phyloP scores from a whole-genome alignment of 2,888 invertebrate species.

The Chaetoderma sp. region DNA sequence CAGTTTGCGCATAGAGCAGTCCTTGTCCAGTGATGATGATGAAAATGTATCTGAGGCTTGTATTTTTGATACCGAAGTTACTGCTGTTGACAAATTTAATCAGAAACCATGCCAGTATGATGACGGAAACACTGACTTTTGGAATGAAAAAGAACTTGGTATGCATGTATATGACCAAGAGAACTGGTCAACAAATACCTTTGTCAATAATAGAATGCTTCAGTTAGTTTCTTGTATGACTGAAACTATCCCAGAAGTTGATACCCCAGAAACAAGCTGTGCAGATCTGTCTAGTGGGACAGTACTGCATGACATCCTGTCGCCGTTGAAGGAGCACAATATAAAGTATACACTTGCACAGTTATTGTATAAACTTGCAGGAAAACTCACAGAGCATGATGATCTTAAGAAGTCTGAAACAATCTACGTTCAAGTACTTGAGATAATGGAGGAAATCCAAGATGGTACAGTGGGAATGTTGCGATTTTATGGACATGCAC shows the following conservation, averaged over 20 bases:
- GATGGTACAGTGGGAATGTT: slow-evolving; percentile 57
- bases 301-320: slow-evolving; percentile 45
- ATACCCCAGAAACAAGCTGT: slow-evolving; percentile 14
- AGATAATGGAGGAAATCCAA: slow-evolving; percentile 59
- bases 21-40: slow-evolving; percentile 27
- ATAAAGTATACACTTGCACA: slow-evolving; percentile 55
- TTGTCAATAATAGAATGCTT: slow-evolving; percentile 49
- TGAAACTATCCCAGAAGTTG: slow-evolving; percentile 24
- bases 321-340: slow-evolving; percentile 52
- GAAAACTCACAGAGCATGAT: slow-evolving; percentile 50
- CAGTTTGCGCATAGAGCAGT: background rate
- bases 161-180: slow-evolving; percentile 48
- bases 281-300: no score
- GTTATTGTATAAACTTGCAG: slow-evolving; percentile 51
- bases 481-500: slow-evolving; percentile 54
- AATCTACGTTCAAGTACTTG: slow-evolving; percentile 54
- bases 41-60: slow-evolving; percentile 15
- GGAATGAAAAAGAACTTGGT: slow-evolving; percentile 42
- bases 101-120: background rate
- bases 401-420: slow-evolving; percentile 54
- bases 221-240: slow-evolving; percentile 32
- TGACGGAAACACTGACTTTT: background rate
- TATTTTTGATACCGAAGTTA: background rate
- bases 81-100: background rate
- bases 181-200: slow-evolving; percentile 55